These are phyloP conservation scores for Trematocara stigmaticum DNA, from an alignment of 2,113 vertebrate genomes.

Conservation along the genomic window DNA sequence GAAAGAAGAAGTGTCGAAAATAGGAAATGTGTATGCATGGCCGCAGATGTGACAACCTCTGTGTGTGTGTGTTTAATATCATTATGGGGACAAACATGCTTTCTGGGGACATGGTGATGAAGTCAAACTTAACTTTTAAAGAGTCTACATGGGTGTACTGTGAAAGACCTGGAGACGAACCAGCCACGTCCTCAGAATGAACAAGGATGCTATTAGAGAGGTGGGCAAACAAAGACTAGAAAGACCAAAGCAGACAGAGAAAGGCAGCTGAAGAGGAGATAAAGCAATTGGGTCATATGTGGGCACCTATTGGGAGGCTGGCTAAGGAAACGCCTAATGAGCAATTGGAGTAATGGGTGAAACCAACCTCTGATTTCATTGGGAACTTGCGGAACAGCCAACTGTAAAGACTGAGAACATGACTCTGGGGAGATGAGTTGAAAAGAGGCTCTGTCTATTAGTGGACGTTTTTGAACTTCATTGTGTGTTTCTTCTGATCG, in stretches of 20 bases:
- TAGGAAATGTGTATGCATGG: neutral
- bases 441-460: neutral
- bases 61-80: neutral
- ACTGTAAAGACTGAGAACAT: neutral
- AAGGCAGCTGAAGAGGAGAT: neutral
- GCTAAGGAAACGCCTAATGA: neutral
- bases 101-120: neutral
- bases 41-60: neutral
- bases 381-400: neutral
- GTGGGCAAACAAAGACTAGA: neutral
- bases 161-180: neutral
- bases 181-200: neutral
- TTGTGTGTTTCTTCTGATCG: neutral
- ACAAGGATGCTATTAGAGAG: neutral
- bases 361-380: neutral
- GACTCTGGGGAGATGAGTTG: neutral
- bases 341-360: neutral
- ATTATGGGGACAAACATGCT: neutral
- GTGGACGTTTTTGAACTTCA: neutral
- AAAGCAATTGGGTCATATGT: neutral
- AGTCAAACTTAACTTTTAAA: neutral
- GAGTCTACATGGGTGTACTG: neutral
- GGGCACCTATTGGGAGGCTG: neutral
- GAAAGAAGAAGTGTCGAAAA: neutral
- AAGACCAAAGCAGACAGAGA: neutral